phyloP scores from a whole-genome alignment of 2,888 invertebrate genomes.

The Lymantria monacha region DNA sequence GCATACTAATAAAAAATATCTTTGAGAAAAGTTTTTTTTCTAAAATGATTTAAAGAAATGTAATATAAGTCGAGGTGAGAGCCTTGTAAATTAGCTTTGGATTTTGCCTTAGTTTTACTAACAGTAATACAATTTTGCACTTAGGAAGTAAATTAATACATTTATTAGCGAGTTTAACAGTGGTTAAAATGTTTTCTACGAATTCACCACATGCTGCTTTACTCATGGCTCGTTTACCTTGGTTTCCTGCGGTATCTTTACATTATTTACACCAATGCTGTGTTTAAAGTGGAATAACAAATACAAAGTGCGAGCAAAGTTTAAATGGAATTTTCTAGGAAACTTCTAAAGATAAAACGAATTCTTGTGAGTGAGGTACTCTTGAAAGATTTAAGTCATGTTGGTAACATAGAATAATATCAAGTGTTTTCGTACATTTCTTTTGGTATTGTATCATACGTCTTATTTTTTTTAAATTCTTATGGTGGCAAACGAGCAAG shows the following conservation, averaged over 20 bases:
- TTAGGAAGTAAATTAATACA: constrained; percentile 20
- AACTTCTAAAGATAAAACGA: constrained; percentile 29
- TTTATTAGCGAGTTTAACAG: constrained; percentile 22
- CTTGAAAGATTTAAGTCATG: constrained; percentile 24
- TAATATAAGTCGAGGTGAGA: too few species aligned
- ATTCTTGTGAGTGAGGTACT: constrained; percentile 29
- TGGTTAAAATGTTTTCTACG: constrained; percentile 33
- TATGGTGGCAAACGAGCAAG: too few species aligned
- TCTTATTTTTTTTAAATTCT: too few species aligned
- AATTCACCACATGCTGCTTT: constrained; percentile 27
- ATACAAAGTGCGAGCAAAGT: constrained; percentile 33
- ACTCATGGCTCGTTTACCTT: constrained; percentile 40
- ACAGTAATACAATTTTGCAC: constrained; percentile 6
- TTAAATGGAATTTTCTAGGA: constrained; percentile 34
- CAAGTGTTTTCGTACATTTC: constrained; percentile 1
- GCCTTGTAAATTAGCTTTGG: too few species aligned
- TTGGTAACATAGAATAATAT: constrained; percentile 21
- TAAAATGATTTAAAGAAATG: too few species aligned
- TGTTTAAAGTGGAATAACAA: constrained; percentile 40
- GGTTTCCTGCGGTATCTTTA: constrained; percentile 31
- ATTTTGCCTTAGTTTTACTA: neutral
- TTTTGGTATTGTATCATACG: neutral
- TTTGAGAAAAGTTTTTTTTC: too few species aligned
- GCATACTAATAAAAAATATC: too few species aligned
- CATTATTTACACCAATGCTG: constrained; percentile 49